Percentiles rank a stretch among this genome's conserved stretches.
phyloP scores from a whole-genome alignment of 2,888 invertebrate species.

The Nomada ferruginata region DNA sequence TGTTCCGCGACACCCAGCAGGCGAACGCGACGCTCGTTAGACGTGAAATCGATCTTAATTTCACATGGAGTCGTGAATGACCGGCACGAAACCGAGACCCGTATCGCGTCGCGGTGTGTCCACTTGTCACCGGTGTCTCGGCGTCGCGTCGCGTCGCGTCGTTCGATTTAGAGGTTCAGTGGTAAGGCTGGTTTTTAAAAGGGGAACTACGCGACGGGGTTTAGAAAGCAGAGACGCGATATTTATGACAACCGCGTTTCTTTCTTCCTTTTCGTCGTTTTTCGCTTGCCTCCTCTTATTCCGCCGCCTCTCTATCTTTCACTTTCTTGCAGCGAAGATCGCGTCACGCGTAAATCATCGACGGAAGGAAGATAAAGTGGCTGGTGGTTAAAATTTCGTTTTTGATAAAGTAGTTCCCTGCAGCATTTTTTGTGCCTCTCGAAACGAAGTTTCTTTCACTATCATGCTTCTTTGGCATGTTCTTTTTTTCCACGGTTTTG shows the following conservation, averaged over 20 bases:
- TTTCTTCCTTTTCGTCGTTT: conserved; percentile 9
- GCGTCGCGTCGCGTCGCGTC: conserved; percentile 1
- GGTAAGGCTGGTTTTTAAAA: conserved; percentile 20
- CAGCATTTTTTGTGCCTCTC: not conserved
- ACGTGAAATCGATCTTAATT: conserved; percentile 63
- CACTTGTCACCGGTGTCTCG: conserved; percentile 38
- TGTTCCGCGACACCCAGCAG: conserved; percentile 26
- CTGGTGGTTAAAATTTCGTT: conserved; percentile 20
- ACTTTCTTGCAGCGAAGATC: not conserved
- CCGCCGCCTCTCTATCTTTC: not conserved
- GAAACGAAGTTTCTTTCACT: not conserved
- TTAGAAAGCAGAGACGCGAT: conserved; percentile 47
- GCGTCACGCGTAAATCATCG: conserved; percentile 41
- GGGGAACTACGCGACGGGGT: conserved; percentile 10
- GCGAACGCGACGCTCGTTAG: conserved; percentile 50
- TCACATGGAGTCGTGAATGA: conserved; percentile 29
- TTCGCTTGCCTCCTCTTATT: not conserved
- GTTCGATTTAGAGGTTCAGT: conserved; percentile 39
- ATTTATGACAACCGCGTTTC: conserved; percentile 41
- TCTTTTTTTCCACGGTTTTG: not conserved
- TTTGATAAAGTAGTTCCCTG: conserved; percentile 26
- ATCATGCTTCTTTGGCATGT: not conserved
- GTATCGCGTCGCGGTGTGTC: conserved; percentile 26
- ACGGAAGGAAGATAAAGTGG: conserved; percentile 16
- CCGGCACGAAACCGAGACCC: conserved; percentile 35